Base-by-base conservation (phyloP, 1,140 invertebrate genomes). In the Lepidotrigona ventralis region DNA sequence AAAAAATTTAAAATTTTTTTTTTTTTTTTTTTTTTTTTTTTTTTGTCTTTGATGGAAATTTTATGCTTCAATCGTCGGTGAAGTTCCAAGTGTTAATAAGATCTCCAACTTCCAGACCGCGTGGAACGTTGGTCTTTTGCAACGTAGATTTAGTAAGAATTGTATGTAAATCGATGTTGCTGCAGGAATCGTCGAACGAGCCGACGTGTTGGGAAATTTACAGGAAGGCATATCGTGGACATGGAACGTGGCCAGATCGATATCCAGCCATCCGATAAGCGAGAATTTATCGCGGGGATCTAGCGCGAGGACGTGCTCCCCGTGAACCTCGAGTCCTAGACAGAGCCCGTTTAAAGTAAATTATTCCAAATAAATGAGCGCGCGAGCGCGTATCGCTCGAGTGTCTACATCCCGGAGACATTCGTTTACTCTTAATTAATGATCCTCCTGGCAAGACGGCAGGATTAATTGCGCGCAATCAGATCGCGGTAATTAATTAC, bases 361-460 rank as follows among this genome's bases (percentile, higher is more conserved):
- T 89, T 89, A 89, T 89, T 89, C 87, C 87, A 85, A 86, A 89
- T 89, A 88, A 89, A 89, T 83, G 87, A 89, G 82, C 87, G 79
- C 39, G 39, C 39, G 39, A 6, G 39, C 39, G 39, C 85, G 81
- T 86, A 81, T 86, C 79, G 82, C 51, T 63, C 82, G 79, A 72
- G 81, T 87, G 78, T 85, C 83, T 85, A 85, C 88, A 87, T 87
- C 74, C 87, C 76, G 79, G 81, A 82, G 85, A 89, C 87, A 89
- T 87, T 89, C 80, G 84, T 89, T 87, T 88, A 83, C 83, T 85
- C 80, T 89, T 89, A 89, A 89, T 89, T 89, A 89, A 89, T 87
- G 88, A 89, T 89, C 80, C 87, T 78, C 71, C 58, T 46, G 64
- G 83, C 66, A 85, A 89, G 87, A 89, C 83, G 87, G 88, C 76